Evolutionary conservation across 2,888 invertebrate species (phyloP).

Genomic region (Spodoptera picta): DNA sequence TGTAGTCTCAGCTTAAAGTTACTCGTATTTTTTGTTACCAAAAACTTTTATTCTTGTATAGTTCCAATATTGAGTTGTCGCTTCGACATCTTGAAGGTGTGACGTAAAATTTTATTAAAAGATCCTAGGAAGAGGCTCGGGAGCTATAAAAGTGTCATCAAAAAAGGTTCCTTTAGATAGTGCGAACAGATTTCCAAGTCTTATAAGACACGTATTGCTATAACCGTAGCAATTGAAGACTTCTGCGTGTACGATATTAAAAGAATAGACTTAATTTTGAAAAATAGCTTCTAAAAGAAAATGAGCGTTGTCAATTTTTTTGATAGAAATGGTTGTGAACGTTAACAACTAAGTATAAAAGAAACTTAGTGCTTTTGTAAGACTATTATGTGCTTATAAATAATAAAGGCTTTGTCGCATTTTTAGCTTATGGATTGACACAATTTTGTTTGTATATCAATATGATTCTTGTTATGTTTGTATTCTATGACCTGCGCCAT

Average conservation of each 20-base stretch:
- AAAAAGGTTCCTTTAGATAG: constrained; percentile 24
- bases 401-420: no score
- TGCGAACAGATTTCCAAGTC: constrained; percentile 21
- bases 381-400: no score
- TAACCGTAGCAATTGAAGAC: constrained; percentile 13
- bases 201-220: constrained; percentile 21
- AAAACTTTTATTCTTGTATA: constrained; percentile 16
- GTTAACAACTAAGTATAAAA: no score
- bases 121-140: constrained; percentile 24
- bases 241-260: constrained; percentile 10
- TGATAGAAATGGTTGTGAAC: no score
- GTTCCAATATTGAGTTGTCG: constrained; percentile 31
- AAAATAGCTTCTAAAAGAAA: background rate
- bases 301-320: no score
- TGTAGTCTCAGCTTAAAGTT: no score
- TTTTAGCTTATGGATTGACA: no score
- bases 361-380: no score
- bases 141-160: constrained; percentile 37
- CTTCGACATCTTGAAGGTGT: constrained; percentile 26
- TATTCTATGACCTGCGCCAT: no score
- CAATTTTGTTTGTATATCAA: no score
- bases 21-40: no score
- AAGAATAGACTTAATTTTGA: background rate
- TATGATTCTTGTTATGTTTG: no score
- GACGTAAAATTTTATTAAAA: constrained; percentile 53